Conservation (phyloP, 2,888 invertebrate genomes). For the Fragum fragum region DNA sequence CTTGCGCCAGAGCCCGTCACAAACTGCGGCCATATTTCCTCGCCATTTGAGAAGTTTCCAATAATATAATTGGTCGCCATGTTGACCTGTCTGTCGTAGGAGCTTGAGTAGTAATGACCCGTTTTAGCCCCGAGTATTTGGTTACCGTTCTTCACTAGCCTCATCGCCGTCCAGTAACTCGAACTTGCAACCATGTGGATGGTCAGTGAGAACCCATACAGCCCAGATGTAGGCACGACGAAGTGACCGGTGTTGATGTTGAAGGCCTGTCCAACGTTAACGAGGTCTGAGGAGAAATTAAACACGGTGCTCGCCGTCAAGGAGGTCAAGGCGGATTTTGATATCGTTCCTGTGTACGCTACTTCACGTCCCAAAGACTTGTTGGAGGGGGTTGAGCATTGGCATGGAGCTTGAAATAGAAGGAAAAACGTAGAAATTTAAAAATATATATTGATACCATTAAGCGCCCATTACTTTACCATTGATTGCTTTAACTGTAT, state of each 20-base stretch:
- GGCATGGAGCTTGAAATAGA: conserved; percentile 24
- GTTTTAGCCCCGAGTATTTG: conserved; percentile 46
- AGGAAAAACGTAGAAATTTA: no score
- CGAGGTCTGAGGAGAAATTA: conserved; percentile 50
- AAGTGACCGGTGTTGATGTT: conserved; percentile 43
- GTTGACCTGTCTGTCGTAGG: conserved; percentile 48
- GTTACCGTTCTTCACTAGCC: conserved; percentile 49
- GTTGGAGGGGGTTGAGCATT: conserved; percentile 4
- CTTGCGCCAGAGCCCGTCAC: conserved; percentile 33
- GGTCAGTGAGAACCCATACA: conserved; percentile 55
- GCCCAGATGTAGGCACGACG: conserved; percentile 49
- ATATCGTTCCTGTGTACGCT: conserved; percentile 55
- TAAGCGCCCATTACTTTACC: no score
- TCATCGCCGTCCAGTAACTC: conserved; percentile 48
- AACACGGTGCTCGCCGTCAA: conserved; percentile 43
- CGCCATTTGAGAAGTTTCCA: conserved; percentile 46
- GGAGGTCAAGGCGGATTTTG: conserved; percentile 20
- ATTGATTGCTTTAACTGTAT: no score
- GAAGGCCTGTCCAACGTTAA: conserved; percentile 47
- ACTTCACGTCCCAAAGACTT: conserved; percentile 29
- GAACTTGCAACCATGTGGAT: conserved; percentile 40
- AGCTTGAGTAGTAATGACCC: conserved; percentile 39
- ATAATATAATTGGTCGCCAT: conserved; percentile 59
- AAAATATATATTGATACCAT: no score
- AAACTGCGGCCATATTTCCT: conserved; percentile 59